Conservation (phyloP, 2,797 vertebrate genomes). For the Sternarchorhynchus goeldii region DNA sequence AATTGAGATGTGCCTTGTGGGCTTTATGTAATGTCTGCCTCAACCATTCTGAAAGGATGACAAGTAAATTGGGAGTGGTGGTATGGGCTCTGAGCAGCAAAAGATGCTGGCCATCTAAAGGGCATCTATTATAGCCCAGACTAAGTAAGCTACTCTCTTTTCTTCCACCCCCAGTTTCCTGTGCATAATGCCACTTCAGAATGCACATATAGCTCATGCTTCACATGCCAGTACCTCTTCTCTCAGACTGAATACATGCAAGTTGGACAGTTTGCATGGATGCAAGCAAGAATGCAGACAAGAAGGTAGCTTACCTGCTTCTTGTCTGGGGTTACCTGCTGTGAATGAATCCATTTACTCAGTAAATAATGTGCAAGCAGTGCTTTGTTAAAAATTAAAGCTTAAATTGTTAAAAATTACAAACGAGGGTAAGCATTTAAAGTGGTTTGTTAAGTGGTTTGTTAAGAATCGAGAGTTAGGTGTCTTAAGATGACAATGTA, state of each 20-base stretch:
- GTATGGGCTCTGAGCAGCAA: slow-evolving; percentile 37
- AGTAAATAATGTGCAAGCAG: too few species aligned
- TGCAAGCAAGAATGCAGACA: not conserved
- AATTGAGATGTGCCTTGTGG: slow-evolving; percentile 45
- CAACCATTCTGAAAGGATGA: slow-evolving; percentile 41
- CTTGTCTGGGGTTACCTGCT: too few species aligned
- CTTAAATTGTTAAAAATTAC: too few species aligned
- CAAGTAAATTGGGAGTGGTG: slow-evolving; percentile 48
- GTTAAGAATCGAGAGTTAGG: too few species aligned
- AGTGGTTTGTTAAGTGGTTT: too few species aligned
- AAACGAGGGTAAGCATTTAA: too few species aligned
- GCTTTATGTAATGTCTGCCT: slow-evolving; percentile 39
- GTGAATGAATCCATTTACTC: too few species aligned
- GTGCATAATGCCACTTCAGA: slow-evolving; percentile 24
- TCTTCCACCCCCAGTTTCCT: slow-evolving; percentile 27
- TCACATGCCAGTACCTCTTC: slow-evolving; percentile 25
- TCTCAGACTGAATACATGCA: not conserved
- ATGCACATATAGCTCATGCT: slow-evolving; percentile 16
- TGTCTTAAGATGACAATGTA: too few species aligned
- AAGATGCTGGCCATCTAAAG: slow-evolving; percentile 48
- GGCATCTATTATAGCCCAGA: slow-evolving; percentile 50
- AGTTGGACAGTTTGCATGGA: not conserved
- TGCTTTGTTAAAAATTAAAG: too few species aligned
- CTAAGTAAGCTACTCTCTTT: slow-evolving; percentile 40
- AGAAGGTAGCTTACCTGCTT: not conserved